Evolutionary conservation across 2,888 invertebrate species (phyloP), one percentile per base, ranked within the genome.

Genomic region (Anarsia innoxiella): DNA sequence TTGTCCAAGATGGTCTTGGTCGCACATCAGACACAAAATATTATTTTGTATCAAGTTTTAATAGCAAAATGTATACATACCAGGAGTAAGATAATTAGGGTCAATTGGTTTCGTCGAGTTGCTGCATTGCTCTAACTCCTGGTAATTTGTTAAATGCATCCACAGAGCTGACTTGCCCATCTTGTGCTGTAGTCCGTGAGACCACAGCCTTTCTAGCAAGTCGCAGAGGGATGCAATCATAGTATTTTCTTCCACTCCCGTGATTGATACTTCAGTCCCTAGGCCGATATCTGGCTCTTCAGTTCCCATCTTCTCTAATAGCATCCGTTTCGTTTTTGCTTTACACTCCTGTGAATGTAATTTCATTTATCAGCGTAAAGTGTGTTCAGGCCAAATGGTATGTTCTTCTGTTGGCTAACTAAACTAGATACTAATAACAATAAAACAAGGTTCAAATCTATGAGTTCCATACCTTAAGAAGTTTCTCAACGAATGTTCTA

Each of bases 221-320:
- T 99, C 99, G 77, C 99, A 99, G 2, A 99, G 87, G 39, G 97
- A 95, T n/a, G 97, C 98, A 28, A 99, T 98, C 55, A 99, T 87
- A 0, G 99, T 99, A 66, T 97, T 99, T 72, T 99, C 99, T 78
- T 99, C 99, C 0, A 97, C 92, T 31, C 90, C 91, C 0, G 87
- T 86, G 42, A 89, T 74, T 1, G 88, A 87, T 1, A 89, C 87
- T 59, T 96, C 95, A 28, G 92, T 92, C 26, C 92, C 92, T 46
- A 97, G 93, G 9, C 97, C 97, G 44, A 99, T 78, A 32, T 96
- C 97, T 1, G 95, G 93, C 6, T 98, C 99, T 86, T 99, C 99
- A 2, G 92, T 93, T 1, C 99, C 99, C 93, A 99, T 94, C 86
- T 99, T 99, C 63, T 98, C 97, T n/a, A 99, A 90, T 23, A 99